phyloP scores from a whole-genome alignment of 2,888 invertebrate genomes.

The Clunio marinus region DNA sequence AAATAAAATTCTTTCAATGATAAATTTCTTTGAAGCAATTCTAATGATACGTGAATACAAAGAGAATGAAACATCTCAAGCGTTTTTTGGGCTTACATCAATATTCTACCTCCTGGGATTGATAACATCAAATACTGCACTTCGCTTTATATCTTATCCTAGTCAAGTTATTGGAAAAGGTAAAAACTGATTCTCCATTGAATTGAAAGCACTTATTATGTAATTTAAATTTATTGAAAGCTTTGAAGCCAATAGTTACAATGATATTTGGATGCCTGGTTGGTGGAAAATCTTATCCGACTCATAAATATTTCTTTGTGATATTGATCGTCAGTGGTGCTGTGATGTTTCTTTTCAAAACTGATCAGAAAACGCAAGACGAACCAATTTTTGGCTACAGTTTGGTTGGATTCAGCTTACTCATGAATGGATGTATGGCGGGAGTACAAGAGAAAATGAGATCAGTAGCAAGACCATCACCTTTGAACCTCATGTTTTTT shows the following conservation, averaged over 20 bases:
- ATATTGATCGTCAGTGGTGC: background rate
- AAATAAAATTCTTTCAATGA: background rate
- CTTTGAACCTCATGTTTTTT: background rate
- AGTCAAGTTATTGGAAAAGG: conserved; percentile 19
- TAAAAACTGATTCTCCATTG: background rate
- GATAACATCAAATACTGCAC: background rate
- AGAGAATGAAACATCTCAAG: background rate
- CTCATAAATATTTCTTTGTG: conserved; percentile 16
- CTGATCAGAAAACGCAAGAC: background rate
- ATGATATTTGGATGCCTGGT: conserved; percentile 11
- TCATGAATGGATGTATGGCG: background rate
- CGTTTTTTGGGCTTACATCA: background rate
- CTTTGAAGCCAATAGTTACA: background rate
- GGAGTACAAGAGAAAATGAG: conserved; percentile 1
- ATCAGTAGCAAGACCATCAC: background rate
- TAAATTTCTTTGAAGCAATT: background rate
- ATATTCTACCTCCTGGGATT: conserved; percentile 1
- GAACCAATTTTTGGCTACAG: background rate
- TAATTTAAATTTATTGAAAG: no score
- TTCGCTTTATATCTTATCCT: conserved; percentile 17
- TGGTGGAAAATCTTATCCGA: background rate
- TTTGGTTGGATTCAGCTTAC: conserved; percentile 1
- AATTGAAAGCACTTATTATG: no score
- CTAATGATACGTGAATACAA: background rate
- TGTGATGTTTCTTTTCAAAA: background rate